A percentile compares a stretch with the other conserved stretches of the same genome.
phyloP scores from a whole-genome alignment of 2,888 invertebrate genomes.

The Prostheceraeus crozeri region DNA sequence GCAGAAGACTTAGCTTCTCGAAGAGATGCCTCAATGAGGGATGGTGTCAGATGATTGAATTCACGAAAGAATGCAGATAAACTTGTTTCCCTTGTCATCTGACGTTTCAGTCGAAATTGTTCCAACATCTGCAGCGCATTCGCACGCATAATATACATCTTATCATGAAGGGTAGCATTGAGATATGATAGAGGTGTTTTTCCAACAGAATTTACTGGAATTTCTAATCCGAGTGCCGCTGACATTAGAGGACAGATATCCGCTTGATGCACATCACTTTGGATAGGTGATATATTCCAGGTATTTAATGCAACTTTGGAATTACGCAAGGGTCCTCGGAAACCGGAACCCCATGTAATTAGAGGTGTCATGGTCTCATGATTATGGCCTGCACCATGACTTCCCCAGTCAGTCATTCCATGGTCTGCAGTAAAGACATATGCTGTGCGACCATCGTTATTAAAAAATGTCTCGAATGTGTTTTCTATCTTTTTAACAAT shows the following conservation, averaged over 20 bases:
- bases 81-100: too few relatives aligned
- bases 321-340: slow-evolving; percentile 57
- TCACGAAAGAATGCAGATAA: too few relatives aligned
- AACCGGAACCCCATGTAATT: slow-evolving; percentile 88
- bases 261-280: slow-evolving; percentile 62
- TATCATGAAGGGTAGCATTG: slow-evolving; percentile 61
- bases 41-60: too few relatives aligned
- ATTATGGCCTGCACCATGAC: slow-evolving; percentile 60
- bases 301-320: too few relatives aligned
- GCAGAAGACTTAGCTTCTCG: too few relatives aligned
- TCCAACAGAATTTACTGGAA: slow-evolving; percentile 81
- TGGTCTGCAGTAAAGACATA: slow-evolving; percentile 91
- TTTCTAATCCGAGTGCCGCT: slow-evolving; percentile 71
- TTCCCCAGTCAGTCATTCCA: slow-evolving; percentile 97
- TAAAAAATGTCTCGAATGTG: slow-evolving; percentile 67
- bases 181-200: slow-evolving; percentile 64
- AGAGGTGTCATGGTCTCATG: slow-evolving; percentile 87
- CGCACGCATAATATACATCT: slow-evolving; percentile 65
- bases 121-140: slow-evolving; percentile 71
- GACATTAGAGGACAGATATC: slow-evolving; percentile 83
- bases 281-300: too few relatives aligned
- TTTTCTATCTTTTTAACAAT: slow-evolving; percentile 66
- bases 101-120: slow-evolving; percentile 60
- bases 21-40: too few relatives aligned
- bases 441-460: slow-evolving; percentile 68